Percentiles rank a stretch among this genome's conserved stretches.
Conservation (phyloP, 2,113 vertebrate species). For the Syngnathoides biaculeatus region DNA sequence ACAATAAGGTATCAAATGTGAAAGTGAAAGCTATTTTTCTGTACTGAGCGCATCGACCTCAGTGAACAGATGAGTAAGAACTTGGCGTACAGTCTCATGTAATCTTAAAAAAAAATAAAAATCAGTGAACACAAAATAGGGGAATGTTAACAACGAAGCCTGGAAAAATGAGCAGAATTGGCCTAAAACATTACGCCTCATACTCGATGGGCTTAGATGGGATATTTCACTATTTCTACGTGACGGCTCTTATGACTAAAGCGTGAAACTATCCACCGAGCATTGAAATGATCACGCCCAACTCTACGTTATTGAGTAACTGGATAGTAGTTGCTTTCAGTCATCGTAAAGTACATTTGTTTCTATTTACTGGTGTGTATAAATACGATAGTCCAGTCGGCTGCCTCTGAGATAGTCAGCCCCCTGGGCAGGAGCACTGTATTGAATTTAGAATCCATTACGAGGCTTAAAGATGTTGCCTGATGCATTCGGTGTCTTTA, state of each 20-base stretch:
- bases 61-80: conserved; percentile 60
- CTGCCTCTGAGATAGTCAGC: too few relatives aligned
- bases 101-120: not conserved
- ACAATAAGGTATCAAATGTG: not conserved
- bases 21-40: not conserved
- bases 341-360: not conserved
- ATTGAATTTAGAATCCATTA: too few relatives aligned
- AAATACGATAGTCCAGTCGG: not conserved
- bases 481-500: too few relatives aligned
- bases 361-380: not conserved
- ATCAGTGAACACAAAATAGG: conserved; percentile 52
- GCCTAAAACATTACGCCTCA: conserved; percentile 36
- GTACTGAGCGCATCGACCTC: conserved; percentile 21
- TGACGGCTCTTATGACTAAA: not conserved
- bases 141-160: conserved; percentile 58
- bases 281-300: not conserved
- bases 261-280: not conserved
- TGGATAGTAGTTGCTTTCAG: not conserved
- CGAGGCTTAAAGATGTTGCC: too few relatives aligned
- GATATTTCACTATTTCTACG: not conserved
- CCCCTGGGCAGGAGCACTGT: too few relatives aligned
- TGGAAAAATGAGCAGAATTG: conserved; percentile 54
- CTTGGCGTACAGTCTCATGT: conserved; percentile 43
- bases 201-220: conserved; percentile 31
- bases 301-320: not conserved